Evolutionary conservation across 2,888 invertebrate genomes (phyloP), one percentile per base, ranked within the genome.

Genomic region (Hypomecis atomaria): DNA sequence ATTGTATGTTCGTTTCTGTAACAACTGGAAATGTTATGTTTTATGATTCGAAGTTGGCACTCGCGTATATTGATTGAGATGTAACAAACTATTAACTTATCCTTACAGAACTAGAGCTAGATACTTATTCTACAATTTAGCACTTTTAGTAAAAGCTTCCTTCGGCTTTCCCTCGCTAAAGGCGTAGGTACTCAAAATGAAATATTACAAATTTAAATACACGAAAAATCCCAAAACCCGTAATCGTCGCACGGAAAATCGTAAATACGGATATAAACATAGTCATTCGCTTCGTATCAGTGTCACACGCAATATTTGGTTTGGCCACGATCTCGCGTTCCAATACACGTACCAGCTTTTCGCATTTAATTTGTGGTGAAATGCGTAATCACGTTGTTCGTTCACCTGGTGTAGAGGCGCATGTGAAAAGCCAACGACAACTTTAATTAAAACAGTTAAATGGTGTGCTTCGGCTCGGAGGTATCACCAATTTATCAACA

Each of bases 401-500:
- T 42, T 56, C 23, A 49, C 58, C 54, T 54, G 53, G 6, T 53
- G 23, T 42, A 23, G 50, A 59, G 44, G 38, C 56, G 42, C 63
- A 60, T 38, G 49, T 64, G 47, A 42, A 62, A 66, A 62, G 57
- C 48, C 45, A 64, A 49, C 47, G 52, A 54, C 52, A 65, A 59
- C 57, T 71, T 69, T 62, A 74, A 74, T 71, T 73, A 72, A 70
- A 70, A 38, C 66, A 49, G 52, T 61, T 59, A 70, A 70, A 68
- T 57, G 59, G 62, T 50, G 59, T 50, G 49, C 53, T 66, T 55
- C 59, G 13, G 45, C 49, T 56, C 47, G 36, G 9, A 36, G 44
- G 59, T 62, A 69, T 67, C 67, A 45, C 49, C 69, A 70, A 75
- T 75, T 70, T 73, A 65, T 71, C 68, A 74, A 75, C 73, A 66